These are phyloP conservation scores for Anguilla japonica DNA, from an alignment of 2,113 vertebrate species.

Conservation along the genomic window DNA sequence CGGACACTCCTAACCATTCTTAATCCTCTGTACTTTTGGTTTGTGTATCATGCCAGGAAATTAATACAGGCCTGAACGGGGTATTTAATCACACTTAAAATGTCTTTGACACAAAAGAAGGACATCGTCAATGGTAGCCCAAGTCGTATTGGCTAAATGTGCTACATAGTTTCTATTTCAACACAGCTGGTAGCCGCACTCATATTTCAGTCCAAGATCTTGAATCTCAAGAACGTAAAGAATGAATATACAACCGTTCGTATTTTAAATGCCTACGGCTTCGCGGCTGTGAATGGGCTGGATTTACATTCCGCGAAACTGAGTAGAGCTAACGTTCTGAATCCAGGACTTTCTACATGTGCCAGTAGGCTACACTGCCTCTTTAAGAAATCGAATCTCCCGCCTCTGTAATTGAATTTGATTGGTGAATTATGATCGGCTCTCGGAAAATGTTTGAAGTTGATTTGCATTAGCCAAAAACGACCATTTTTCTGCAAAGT, in stretches of 20 bases:
- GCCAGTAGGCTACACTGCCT: background rate
- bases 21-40: background rate
- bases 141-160: too few relatives aligned
- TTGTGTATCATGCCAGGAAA: background rate
- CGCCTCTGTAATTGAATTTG: constrained; percentile 21
- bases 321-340: background rate
- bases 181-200: too few relatives aligned
- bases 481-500: too few relatives aligned
- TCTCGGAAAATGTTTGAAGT: background rate
- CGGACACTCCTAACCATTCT: background rate
- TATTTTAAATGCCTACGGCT: too few relatives aligned
- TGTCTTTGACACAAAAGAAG: background rate
- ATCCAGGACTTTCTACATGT: background rate
- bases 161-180: too few relatives aligned
- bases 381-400: constrained; percentile 39
- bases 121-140: too few relatives aligned
- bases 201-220: too few relatives aligned
- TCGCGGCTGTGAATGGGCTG: too few relatives aligned
- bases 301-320: background rate
- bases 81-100: background rate
- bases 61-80: background rate
- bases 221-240: too few relatives aligned
- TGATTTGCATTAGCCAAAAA: background rate
- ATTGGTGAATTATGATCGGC: background rate
- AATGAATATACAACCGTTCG: too few relatives aligned